Base-by-base conservation (phyloP, 2,113 vertebrate genomes). In the Actenoides lindsayi region DNA sequence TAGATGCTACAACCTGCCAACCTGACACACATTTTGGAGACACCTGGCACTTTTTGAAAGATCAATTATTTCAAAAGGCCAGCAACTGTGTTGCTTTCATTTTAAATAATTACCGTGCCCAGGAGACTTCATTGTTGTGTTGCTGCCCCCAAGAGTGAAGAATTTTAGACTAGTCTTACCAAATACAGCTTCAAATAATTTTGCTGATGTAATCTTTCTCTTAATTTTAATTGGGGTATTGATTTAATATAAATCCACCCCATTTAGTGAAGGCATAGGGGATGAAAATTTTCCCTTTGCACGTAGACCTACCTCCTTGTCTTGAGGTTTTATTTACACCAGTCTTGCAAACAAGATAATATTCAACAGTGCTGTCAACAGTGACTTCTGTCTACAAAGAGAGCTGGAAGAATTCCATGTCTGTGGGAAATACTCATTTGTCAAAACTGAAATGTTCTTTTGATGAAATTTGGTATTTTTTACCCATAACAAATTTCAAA, bases 311-410 rank as follows among this genome's bases (percentile, higher is more conserved):
- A 33, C 41, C 33, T 90, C 65, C 20, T 42, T 63, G 75, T 57
- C 53, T 71, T 79, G 50, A 94, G 67, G 70, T 79, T 93, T 90
- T 76, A 63, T 83, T 93, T 90, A 37, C n/a, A n/a, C 42, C 46
- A 69, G 35, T n/a, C 28, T 82, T 86, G 63, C 50, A 68, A 63
- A 41, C 33, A 12, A 23, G 56, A 53, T 94, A n/a, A 48, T 80
- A 27, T 56, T 93, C 83, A 69, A n/a, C 83, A 79, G 56, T 13
- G 19, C 84, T 89, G 67, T 96, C 75, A 71, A 70, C 75, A 87
- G 60, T 1, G 1, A 50, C 93, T 96, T 96, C 77, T 94, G 80
- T 97, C 97, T 97, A 97, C 87, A 91, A 78, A 95, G 68, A 31
- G 70, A 84, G 37, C 19, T 68, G 53, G 65, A 92, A 90, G 50